Percentiles rank a stretch among this genome's conserved stretches.
Evolutionary conservation across 2,113 vertebrate species (phyloP).

Genomic region (Mastomys coucha): DNA sequence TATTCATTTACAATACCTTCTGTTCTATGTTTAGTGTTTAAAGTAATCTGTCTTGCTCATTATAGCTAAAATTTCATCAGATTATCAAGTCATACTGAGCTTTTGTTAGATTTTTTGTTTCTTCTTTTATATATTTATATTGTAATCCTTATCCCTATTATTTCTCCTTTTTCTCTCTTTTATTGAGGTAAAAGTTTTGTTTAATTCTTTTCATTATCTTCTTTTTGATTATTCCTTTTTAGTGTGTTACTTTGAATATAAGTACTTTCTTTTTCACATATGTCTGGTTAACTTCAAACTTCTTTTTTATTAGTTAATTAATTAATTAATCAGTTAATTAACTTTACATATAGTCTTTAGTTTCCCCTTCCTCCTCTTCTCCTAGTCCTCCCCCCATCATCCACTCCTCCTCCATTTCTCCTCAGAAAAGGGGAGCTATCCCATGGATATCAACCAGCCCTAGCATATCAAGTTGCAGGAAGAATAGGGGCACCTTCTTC

Average conservation of each 20-base stretch:
- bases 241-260: neutral
- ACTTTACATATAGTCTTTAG: too few relatives aligned
- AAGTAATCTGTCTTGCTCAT: neutral
- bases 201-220: neutral
- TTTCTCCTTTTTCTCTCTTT: neutral
- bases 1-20: neutral
- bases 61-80: neutral
- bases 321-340: too few relatives aligned
- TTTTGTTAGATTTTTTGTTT: neutral
- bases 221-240: neutral
- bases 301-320: too few relatives aligned
- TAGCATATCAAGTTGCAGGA: too few relatives aligned
- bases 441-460: too few relatives aligned
- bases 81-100: neutral
- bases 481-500: too few relatives aligned
- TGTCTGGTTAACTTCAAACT: neutral
- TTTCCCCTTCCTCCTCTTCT: too few relatives aligned
- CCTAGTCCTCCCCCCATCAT: too few relatives aligned
- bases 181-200: neutral
- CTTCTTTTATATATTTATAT: neutral
- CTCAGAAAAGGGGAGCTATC: too few relatives aligned
- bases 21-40: neutral
- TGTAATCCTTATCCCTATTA: neutral
- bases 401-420: too few relatives aligned
- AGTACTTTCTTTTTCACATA: neutral